Conservation (phyloP, 2,888 invertebrate species). For the Silvanus unidentatus region DNA sequence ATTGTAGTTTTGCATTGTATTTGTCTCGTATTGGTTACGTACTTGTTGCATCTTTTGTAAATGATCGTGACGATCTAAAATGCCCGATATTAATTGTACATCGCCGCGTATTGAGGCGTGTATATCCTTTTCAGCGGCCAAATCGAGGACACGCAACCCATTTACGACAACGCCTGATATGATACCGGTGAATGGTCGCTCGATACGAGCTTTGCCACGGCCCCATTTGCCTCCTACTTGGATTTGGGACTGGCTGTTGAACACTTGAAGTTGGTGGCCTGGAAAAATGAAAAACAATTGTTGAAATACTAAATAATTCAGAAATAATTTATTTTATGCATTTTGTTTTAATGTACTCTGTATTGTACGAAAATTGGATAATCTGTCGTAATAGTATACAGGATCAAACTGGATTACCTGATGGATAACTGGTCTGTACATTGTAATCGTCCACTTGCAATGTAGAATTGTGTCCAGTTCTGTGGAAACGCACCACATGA, state of each 20-base stretch:
- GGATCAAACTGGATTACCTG: conserved; percentile 54
- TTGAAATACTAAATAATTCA: no score
- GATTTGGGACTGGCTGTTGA: conserved; percentile 86
- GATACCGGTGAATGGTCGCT: conserved; percentile 79
- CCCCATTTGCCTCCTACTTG: conserved; percentile 83
- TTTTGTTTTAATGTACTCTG: no score
- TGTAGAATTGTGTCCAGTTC: conserved; percentile 84
- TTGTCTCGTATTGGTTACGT: conserved; percentile 15
- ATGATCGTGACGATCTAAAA: conserved; percentile 66
- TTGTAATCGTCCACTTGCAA: conserved; percentile 89
- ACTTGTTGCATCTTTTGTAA: conserved; percentile 87
- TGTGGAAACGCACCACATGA: conserved; percentile 85
- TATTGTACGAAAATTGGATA: no score
- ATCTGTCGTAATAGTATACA: no score
- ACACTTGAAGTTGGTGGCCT: conserved; percentile 65
- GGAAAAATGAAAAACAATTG: conserved; percentile 12
- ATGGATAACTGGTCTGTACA: conserved; percentile 75
- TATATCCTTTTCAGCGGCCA: conserved; percentile 77
- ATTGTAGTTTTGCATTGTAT: background rate
- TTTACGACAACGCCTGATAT: conserved; percentile 87
- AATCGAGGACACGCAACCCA: conserved; percentile 75
- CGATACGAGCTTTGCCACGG: conserved; percentile 60
- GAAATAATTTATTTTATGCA: no score
- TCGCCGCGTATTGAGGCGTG: conserved; percentile 75
- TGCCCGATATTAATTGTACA: conserved; percentile 70